Conservation (phyloP, 2,113 vertebrate genomes). For the Hucho hucho region DNA sequence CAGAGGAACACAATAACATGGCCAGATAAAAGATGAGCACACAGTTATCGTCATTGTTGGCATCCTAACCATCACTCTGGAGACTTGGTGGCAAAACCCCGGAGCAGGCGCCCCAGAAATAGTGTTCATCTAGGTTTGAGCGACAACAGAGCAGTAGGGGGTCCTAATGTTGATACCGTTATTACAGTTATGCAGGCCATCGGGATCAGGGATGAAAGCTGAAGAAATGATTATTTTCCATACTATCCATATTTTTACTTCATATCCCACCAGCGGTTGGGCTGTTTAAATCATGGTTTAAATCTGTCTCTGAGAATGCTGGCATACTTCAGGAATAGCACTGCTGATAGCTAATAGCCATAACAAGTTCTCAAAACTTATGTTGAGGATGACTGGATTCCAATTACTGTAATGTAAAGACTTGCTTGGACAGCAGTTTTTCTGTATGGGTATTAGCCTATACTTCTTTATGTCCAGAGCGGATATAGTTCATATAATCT, state of each 20-base stretch:
- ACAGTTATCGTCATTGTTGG: background rate
- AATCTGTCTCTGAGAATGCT: background rate
- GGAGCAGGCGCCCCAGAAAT: background rate
- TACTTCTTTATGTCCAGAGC: constrained; percentile 17
- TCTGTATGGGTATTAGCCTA: constrained; percentile 1
- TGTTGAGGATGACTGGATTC: constrained; percentile 23
- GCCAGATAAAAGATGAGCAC: background rate
- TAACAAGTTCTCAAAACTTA: constrained; percentile 8
- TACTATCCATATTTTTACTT: too few species aligned
- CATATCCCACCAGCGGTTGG: too few species aligned
- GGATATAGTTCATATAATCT: constrained; percentile 22
- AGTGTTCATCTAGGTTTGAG: background rate
- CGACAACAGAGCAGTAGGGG: too few species aligned
- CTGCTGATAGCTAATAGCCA: constrained; percentile 6
- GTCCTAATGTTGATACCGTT: too few species aligned
- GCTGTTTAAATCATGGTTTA: too few species aligned
- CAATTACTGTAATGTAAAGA: constrained; percentile 51
- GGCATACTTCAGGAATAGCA: background rate
- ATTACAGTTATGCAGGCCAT: too few species aligned
- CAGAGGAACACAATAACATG: background rate
- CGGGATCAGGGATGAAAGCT: too few species aligned
- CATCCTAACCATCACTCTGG: background rate
- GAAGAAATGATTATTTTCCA: too few species aligned
- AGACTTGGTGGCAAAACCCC: background rate
- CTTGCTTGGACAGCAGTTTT: constrained; percentile 50